Percentiles rank a stretch among this genome's conserved stretches.
Conservation (phyloP, 2,888 invertebrate species). For the Anorthoa munda region DNA sequence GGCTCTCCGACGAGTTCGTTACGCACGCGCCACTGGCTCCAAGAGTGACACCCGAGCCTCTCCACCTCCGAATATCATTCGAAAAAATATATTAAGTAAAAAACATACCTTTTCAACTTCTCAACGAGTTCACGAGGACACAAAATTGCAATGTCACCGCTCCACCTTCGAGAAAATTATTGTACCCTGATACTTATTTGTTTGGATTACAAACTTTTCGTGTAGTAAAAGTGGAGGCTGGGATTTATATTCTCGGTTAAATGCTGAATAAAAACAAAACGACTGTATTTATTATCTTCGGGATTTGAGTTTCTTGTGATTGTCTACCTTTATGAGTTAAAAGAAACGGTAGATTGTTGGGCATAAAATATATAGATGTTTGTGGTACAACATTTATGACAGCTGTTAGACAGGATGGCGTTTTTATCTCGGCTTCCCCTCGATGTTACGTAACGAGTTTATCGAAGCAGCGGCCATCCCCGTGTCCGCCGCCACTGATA, state of each 20-base stretch:
- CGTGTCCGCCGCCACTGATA: slow-evolving; percentile 69
- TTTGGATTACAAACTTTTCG: slow-evolving; percentile 45
- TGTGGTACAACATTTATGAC: slow-evolving; percentile 64
- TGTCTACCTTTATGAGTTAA: slow-evolving; percentile 61
- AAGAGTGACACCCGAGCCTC: slow-evolving; percentile 86
- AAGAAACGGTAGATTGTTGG: slow-evolving; percentile 44
- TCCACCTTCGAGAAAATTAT: slow-evolving; percentile 69
- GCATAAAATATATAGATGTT: slow-evolving; percentile 64
- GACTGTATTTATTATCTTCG: slow-evolving; percentile 58
- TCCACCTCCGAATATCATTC: slow-evolving; percentile 83
- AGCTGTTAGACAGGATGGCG: slow-evolving; percentile 49
- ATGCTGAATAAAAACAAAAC: slow-evolving; percentile 59
- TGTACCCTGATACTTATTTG: slow-evolving; percentile 55
- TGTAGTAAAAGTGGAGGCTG: slow-evolving; percentile 28
- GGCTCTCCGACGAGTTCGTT: slow-evolving; percentile 84
- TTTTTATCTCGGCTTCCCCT: slow-evolving; percentile 57
- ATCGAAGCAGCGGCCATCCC: slow-evolving; percentile 57
- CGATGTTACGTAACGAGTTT: slow-evolving; percentile 59
- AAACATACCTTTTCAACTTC: slow-evolving; percentile 84
- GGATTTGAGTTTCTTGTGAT: slow-evolving; percentile 49
- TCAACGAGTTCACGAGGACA: slow-evolving; percentile 78
- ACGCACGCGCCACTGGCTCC: slow-evolving; percentile 84
- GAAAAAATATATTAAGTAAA: slow-evolving; percentile 84
- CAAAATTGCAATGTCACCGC: slow-evolving; percentile 74
- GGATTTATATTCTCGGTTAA: slow-evolving; percentile 46